phyloP scores from a whole-genome alignment of 2,797 vertebrate genomes.

The Fundulus diaphanus region DNA sequence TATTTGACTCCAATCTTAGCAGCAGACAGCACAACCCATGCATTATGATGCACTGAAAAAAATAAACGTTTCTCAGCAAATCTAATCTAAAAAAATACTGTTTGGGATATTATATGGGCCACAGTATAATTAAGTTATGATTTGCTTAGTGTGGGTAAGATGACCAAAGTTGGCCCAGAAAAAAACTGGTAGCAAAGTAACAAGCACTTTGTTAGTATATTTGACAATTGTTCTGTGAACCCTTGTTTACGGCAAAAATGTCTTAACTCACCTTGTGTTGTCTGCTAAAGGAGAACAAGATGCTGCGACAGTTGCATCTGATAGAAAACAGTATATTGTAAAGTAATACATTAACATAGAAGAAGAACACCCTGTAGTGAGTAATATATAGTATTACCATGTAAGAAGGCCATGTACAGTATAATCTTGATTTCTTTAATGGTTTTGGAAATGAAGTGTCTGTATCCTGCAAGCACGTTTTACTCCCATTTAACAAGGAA shows the following conservation, averaged over 20 bases:
- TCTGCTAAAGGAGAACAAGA: conserved; percentile 21
- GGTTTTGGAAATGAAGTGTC: conserved; percentile 20
- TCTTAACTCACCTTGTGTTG: conserved; percentile 44
- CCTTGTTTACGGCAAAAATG: conserved; percentile 38
- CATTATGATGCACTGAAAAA: background rate
- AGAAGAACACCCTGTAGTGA: no score
- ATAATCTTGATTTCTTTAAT: conserved; percentile 18
- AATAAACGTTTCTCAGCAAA: background rate
- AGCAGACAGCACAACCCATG: background rate
- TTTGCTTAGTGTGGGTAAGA: background rate
- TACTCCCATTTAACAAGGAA: conserved; percentile 57
- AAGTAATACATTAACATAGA: background rate
- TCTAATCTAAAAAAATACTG: background rate
- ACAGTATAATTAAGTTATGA: background rate
- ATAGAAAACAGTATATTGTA: background rate
- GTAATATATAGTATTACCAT: background rate
- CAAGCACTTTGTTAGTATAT: conserved; percentile 20
- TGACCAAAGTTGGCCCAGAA: background rate
- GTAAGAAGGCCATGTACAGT: background rate
- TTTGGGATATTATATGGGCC: background rate
- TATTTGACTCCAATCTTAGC: background rate
- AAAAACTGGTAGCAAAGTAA: conserved; percentile 23
- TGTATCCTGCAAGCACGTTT: conserved; percentile 27
- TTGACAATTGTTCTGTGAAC: conserved; percentile 46
- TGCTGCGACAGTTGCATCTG: background rate